Percentiles rank a stretch among this genome's conserved stretches.
Evolutionary conservation across 2,797 vertebrate genomes (phyloP).

Genomic region (Esox masquinongy): DNA sequence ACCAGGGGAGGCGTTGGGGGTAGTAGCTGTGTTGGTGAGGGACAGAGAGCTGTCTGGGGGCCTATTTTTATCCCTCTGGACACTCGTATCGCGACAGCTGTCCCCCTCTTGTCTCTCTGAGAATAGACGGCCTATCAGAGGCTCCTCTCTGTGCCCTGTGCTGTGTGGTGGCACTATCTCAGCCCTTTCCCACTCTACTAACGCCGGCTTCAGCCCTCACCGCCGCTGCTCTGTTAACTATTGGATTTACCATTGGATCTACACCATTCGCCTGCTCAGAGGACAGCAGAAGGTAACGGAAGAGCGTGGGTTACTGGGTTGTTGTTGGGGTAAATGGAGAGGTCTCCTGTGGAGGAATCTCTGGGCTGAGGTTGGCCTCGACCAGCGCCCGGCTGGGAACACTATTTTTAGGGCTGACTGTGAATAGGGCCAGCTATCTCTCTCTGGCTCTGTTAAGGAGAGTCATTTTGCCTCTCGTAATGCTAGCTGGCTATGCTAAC

Average conservation of each 20-base stretch:
- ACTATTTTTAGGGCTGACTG: constrained; percentile 70
- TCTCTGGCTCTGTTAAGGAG: constrained; percentile 14
- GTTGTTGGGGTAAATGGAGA: neutral
- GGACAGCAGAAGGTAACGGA: constrained; percentile 50
- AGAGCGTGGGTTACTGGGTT: neutral
- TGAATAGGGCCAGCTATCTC: constrained; percentile 20
- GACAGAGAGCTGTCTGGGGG: too few relatives aligned
- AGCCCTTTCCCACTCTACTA: constrained; percentile 36
- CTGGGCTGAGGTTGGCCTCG: constrained; percentile 21
- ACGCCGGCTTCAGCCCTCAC: constrained; percentile 25
- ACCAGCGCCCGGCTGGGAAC: constrained; percentile 28
- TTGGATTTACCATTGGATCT: constrained; percentile 34
- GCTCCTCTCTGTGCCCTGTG: constrained; percentile 23
- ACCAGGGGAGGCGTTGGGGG: constrained; percentile 22
- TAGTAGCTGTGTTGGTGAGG: constrained; percentile 42
- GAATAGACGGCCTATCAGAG: constrained; percentile 67
- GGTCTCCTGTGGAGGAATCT: constrained; percentile 15
- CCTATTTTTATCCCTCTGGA: constrained; percentile 86
- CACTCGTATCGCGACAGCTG: constrained; percentile 87
- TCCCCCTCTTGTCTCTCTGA: constrained; percentile 69
- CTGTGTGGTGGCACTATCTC: constrained; percentile 33
- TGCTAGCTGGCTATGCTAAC: constrained; percentile 25
- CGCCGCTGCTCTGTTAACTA: constrained; percentile 15
- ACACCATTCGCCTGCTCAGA: neutral
- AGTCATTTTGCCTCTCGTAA: constrained; percentile 33